Conservation (phyloP, 2,113 vertebrate genomes). For the Myxocyprinus asiaticus region DNA sequence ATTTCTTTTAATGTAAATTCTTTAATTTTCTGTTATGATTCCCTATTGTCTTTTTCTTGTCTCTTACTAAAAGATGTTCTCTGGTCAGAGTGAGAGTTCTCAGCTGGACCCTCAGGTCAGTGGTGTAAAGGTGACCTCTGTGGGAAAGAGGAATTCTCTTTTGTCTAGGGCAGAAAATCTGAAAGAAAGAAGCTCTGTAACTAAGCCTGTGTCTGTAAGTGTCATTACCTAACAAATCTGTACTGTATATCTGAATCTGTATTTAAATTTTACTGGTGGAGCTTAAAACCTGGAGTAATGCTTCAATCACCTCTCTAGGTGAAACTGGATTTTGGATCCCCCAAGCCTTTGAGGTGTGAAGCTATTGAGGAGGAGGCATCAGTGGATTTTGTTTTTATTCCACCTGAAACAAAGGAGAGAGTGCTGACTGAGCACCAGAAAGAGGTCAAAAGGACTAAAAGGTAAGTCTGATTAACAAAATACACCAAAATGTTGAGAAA, state of each 20-base stretch:
- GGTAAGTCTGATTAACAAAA: conserved; percentile 69
- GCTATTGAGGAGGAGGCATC: conserved; percentile 90
- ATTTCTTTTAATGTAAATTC: background rate
- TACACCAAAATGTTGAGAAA: too few relatives aligned
- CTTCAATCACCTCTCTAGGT: conserved; percentile 65
- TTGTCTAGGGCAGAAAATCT: conserved; percentile 65
- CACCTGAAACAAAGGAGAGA: conserved; percentile 86
- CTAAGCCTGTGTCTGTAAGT: conserved; percentile 70
- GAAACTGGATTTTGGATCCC: conserved; percentile 84
- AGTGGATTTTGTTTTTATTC: conserved; percentile 92
- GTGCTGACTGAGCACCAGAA: conserved; percentile 96
- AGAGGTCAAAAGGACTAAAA: conserved; percentile 91
- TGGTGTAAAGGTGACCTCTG: conserved; percentile 79
- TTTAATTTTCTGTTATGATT: too few relatives aligned
- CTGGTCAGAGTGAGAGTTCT: conserved; percentile 81
- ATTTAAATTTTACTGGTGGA: background rate
- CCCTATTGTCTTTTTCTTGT: too few relatives aligned
- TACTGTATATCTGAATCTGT: too few relatives aligned
- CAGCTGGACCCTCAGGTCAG: conserved; percentile 85
- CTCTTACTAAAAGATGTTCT: background rate
- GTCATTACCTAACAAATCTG: background rate
- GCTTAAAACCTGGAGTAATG: background rate
- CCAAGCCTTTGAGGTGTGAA: conserved; percentile 72
- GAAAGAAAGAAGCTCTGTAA: conserved; percentile 60
- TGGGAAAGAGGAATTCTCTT: conserved; percentile 79